A percentile compares a stretch with the other conserved stretches of the same genome.
Conservation (phyloP, 2,113 vertebrate species). For the Damaliscus lunatus region DNA sequence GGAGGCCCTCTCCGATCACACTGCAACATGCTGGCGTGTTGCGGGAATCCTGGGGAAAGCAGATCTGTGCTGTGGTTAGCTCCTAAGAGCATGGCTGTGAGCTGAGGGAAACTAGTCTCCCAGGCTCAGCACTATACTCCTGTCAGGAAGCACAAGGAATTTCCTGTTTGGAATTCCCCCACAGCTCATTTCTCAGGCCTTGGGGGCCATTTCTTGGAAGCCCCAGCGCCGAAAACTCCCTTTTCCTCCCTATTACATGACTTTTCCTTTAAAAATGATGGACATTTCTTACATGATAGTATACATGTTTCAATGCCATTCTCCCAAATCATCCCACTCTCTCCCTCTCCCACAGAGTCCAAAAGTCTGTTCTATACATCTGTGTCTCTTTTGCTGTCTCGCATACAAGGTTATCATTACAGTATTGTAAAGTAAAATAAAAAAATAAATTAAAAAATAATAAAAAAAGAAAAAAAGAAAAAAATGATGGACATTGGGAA, state of each 20-base stretch:
- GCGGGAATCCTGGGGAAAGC: not conserved
- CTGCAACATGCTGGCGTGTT: rapidly evolving
- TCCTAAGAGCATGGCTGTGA: not conserved
- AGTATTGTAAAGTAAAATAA: too few species aligned
- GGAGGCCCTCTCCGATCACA: not conserved
- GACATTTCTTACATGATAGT: not conserved
- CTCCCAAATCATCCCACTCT: too few species aligned
- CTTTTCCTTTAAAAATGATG: not conserved
- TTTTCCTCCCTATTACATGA: not conserved
- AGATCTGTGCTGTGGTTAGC: not conserved
- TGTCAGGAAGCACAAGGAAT: not conserved
- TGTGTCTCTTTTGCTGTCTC: too few species aligned
- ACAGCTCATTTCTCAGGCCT: not conserved
- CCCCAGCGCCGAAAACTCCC: not conserved
- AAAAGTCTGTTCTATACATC: too few species aligned
- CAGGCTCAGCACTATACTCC: not conserved
- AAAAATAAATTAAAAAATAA: too few species aligned
- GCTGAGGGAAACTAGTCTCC: not conserved
- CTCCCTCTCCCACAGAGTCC: too few species aligned
- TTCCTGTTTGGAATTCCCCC: not conserved
- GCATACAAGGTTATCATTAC: too few species aligned
- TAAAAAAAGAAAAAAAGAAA: not conserved
- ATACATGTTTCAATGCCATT: too few species aligned
- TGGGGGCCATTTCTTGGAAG: not conserved
- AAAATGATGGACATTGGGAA: not conserved